Conservation (phyloP, 2,888 invertebrate genomes). For the Dexiosoma caninum region DNA sequence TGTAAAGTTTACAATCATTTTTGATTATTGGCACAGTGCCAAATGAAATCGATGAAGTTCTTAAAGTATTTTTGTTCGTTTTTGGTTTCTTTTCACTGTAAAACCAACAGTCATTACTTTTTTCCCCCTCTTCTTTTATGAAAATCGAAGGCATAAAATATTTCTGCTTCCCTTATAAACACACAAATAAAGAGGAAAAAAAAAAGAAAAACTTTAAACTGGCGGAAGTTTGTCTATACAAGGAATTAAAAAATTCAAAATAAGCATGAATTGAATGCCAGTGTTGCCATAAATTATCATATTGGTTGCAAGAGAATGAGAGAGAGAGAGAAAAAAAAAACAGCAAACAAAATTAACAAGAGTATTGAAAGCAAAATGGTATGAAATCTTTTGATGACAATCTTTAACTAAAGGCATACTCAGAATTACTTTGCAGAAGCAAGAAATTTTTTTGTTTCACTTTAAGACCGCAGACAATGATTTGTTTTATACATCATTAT, state of each 20-base stretch:
- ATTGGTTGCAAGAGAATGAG: too few species aligned
- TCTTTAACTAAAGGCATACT: neutral
- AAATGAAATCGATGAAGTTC: constrained; percentile 65
- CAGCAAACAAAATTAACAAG: neutral
- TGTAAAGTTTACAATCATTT: constrained; percentile 75
- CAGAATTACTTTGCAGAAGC: constrained; percentile 16
- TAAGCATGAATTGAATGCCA: constrained; percentile 72
- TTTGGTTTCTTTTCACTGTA: neutral
- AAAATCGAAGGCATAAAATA: neutral
- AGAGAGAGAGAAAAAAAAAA: too few species aligned
- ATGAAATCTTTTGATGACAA: constrained; percentile 70
- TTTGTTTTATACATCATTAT: too few species aligned
- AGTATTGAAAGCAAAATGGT: constrained; percentile 59
- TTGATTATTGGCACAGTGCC: constrained; percentile 76
- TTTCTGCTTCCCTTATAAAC: constrained; percentile 19
- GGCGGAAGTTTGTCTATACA: constrained; percentile 60
- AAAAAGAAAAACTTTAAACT: constrained; percentile 19
- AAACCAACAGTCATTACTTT: neutral
- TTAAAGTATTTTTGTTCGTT: constrained; percentile 24
- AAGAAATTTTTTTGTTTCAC: too few species aligned
- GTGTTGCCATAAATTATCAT: constrained; percentile 74
- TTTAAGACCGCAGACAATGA: too few species aligned
- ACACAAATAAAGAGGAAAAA: neutral
- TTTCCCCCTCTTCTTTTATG: neutral
- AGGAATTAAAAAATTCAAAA: constrained; percentile 50